Base-by-base conservation (phyloP, 2,113 vertebrate species). In the Zeus faber region DNA sequence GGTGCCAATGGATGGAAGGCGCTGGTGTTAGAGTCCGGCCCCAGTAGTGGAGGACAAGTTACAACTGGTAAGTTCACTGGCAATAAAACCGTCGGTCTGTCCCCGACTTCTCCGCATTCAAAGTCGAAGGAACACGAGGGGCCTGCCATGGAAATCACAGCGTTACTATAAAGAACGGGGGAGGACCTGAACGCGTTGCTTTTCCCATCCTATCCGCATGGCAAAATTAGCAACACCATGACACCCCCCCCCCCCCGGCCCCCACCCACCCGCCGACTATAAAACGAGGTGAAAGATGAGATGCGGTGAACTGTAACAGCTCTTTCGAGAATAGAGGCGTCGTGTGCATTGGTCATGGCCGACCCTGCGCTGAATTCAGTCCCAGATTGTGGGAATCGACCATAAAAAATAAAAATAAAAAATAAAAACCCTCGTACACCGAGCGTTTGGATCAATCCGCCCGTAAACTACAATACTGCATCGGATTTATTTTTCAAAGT, bases 211-310 rank as follows among this genome's bases (percentile, higher is more conserved):
- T 13, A 11, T 70, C 66, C 46, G 58, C 39, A 35, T 67, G 68
- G 74, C 55, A 66, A 59, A 50, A 55, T 69, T 62, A 68, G 51
- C 62, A 54, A 39, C 45, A 43, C 49, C 26, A 54, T 52, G 54
- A 76, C 67, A 78, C 62, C 64, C 60, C 63, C 65, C 58, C 61
- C 61, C 65, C n/a, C n/a, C n/a, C n/a, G n/a, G n/a, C n/a, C n/a
- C n/a, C n/a, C n/a, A n/a, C n/a, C n/a, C n/a, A n/a, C n/a, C n/a
- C n/a, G n/a, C n/a, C n/a, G n/a, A n/a, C n/a, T 74, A 66, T 62
- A 82, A 72, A 70, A 65, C 18, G 41, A 75, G 55, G 50, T 74
- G 74, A 84, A 81, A 79, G 74, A 80, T 73, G 73, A 85, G 70
- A 72, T 67, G 61, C 3, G 39, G 76, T 77, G 62, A 79, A 77